Conservation (phyloP, 23 tunicate genomes). For the Ciona savignyi region DNA sequence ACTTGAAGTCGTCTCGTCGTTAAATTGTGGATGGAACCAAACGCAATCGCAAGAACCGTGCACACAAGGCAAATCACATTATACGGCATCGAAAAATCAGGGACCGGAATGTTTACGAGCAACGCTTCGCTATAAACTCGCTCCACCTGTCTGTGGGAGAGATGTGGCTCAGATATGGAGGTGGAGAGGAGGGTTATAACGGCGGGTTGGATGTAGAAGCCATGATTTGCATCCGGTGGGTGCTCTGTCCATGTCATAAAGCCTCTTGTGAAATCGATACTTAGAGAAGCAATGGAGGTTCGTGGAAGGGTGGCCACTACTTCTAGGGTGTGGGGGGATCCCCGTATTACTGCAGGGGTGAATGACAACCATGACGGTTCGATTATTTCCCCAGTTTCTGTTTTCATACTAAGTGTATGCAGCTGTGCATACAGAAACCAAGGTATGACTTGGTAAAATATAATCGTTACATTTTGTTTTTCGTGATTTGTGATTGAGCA, state of each 20-base stretch:
- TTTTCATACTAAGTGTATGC: constrained; percentile 32
- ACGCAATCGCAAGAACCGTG: constrained; percentile 85
- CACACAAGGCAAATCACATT: constrained; percentile 91
- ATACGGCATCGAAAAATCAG: constrained; percentile 99
- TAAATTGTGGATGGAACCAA: constrained; percentile 79
- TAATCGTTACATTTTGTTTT: constrained; percentile 20
- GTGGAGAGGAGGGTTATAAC: constrained; percentile 20
- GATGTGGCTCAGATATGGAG: constrained; percentile 11
- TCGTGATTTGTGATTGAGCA: constrained; percentile 36
- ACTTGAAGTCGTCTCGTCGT: constrained; percentile 39
- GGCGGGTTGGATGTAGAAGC: constrained; percentile 48
- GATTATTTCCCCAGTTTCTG: background rate
- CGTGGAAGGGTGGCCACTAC: constrained; percentile 15
- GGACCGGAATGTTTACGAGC: constrained; percentile 72
- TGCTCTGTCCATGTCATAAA: constrained; percentile 89
- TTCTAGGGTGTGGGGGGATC: constrained; percentile 56
- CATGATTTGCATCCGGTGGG: constrained; percentile 81
- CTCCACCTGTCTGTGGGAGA: no score
- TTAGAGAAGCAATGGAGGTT: constrained; percentile 6
- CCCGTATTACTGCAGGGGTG: constrained; percentile 45
- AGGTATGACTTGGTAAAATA: constrained; percentile 69
- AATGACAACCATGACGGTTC: constrained; percentile 23
- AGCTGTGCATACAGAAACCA: constrained; percentile 64
- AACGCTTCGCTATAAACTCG: constrained; percentile 57
- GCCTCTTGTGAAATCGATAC: constrained; percentile 55